Base-by-base conservation (phyloP, 2,797 vertebrate genomes). In the Alectoris magna region DNA sequence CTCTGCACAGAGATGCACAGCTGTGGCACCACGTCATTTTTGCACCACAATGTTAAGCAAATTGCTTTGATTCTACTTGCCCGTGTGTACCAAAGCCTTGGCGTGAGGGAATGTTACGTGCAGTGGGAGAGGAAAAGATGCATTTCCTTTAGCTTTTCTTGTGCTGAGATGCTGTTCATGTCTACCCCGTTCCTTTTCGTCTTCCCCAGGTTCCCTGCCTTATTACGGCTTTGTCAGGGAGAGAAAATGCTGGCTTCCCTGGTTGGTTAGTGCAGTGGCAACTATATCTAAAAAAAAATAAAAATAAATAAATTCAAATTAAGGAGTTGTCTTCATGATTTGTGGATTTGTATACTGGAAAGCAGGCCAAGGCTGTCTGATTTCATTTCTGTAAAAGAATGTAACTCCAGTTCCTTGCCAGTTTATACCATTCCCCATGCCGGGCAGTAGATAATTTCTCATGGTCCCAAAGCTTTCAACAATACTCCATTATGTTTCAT, bases 401-500 rank as follows among this genome's bases (percentile, higher is more conserved):
- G 87, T 92, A 93, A 93, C 94, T 97, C 81, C 91, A 91, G 69
- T 91, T 95, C 88, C 81, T 96, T 97, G 96, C 97, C 96, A 97
- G 96, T 97, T 97, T 97, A 95, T 96, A 97, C 96, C 97, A 96
- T 97, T 97, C 95, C 96, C 96, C 96, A 96, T 92, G 95, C 95
- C 29, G 94, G 97, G 96, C 96, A 97, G 86, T 92, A 96, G 95
- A 97, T 96, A 97, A 96, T 97, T 96, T 96, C 97, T 97, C 97
- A 96, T 97, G 96, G 97, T 96, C 97, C 96, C 97, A 95, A 92
- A 95, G 94, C 90, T 97, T 96, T 95, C 95, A 97, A 97, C 97
- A 98, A 98, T 97, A 97, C 96, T 95, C 95, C 94, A 96, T 98
- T 98, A 97, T 98, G 95, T 94, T 77, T 94, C 93, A 96, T 98